Conservation (phyloP, 2,113 vertebrate genomes). For the Cryptotis parvus region DNA sequence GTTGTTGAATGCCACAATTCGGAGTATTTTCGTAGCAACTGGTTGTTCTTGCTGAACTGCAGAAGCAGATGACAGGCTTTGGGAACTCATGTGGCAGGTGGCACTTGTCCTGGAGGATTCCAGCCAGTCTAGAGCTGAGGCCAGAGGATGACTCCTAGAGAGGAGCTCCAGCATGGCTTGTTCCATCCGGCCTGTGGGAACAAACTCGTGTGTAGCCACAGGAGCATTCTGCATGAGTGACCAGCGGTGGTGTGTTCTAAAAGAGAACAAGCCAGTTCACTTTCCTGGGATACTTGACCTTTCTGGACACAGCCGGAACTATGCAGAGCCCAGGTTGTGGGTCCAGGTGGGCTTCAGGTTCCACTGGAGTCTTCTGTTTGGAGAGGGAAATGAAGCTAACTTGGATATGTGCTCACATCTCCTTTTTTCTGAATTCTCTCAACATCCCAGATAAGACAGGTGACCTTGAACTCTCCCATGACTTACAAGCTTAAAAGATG, state of each 20-base stretch:
- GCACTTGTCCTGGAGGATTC: neutral
- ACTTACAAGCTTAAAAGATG: slow-evolving; percentile 32
- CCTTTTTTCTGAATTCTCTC: slow-evolving; percentile 14
- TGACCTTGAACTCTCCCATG: neutral
- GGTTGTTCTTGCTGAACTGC: neutral
- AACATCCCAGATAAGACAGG: neutral
- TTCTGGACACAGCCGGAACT: neutral
- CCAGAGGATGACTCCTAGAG: neutral
- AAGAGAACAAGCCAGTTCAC: neutral
- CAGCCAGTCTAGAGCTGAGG: neutral
- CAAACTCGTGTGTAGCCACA: neutral
- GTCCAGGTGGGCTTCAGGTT: neutral
- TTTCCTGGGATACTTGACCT: neutral
- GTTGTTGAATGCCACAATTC: neutral
- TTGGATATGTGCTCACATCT: neutral
- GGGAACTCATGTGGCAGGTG: neutral
- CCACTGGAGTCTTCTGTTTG: neutral
- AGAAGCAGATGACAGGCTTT: neutral
- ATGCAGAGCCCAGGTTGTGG: neutral
- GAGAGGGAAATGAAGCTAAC: neutral
- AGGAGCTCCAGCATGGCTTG: neutral
- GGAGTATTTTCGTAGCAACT: neutral
- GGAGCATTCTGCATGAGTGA: neutral
- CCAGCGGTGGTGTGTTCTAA: neutral
- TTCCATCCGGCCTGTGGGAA: neutral